Evolutionary conservation across 2,888 invertebrate species (phyloP).

Genomic region (Eupithecia tripunctaria): DNA sequence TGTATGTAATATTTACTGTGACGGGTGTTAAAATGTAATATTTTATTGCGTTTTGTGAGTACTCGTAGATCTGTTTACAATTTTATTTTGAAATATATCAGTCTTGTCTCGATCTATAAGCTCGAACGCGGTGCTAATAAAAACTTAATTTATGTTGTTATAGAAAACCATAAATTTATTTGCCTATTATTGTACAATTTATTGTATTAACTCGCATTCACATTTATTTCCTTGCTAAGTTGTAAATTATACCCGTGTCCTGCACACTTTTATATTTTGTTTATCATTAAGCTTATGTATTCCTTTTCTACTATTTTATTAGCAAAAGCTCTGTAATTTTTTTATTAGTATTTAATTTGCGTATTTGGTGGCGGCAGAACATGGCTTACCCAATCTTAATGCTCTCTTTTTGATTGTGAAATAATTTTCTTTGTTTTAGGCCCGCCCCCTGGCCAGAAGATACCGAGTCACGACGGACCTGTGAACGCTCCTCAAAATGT

Average conservation of each 20-base stretch:
- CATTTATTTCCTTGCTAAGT: neutral
- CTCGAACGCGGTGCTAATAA: neutral
- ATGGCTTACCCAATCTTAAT: neutral
- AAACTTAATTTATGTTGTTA: neutral
- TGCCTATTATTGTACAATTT: neutral
- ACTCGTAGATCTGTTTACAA: neutral
- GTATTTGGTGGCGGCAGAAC: constrained; percentile 7
- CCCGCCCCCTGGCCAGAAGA: constrained; percentile 66
- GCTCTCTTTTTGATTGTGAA: neutral
- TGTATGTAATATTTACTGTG: neutral
- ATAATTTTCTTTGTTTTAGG: constrained; percentile 65
- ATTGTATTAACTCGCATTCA: neutral
- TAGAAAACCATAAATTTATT: neutral
- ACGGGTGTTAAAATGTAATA: neutral
- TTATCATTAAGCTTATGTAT: neutral
- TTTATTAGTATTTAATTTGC: constrained; percentile 18
- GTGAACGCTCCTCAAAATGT: constrained; percentile 64
- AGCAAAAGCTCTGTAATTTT: neutral
- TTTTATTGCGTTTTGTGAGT: neutral
- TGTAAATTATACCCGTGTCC: neutral
- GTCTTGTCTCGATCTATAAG: neutral
- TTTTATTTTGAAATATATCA: neutral
- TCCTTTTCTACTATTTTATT: neutral
- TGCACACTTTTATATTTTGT: neutral
- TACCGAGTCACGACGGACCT: constrained; percentile 75